Percentiles rank a stretch among this genome's conserved stretches.
phyloP scores from a whole-genome alignment of 53 echinoderm and acorn worm species.

The Actinopyga echinites region DNA sequence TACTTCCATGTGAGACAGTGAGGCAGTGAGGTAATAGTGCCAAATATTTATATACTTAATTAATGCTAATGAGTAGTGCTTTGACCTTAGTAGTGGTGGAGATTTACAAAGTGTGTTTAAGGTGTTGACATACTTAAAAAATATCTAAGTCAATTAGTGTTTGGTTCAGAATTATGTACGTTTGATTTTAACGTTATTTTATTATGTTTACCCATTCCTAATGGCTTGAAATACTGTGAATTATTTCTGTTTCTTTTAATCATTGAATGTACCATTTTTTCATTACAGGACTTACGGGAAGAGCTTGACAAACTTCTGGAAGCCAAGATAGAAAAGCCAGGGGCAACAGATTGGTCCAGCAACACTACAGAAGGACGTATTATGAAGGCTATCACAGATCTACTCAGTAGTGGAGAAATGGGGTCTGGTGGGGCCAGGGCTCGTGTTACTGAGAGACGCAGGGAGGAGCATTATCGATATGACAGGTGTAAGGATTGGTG shows the following conservation, averaged over 20 bases:
- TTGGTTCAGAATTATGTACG: too few species aligned
- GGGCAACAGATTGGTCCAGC: conserved; percentile 83
- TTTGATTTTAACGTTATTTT: neutral
- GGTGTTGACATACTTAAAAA: too few species aligned
- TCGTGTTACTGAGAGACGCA: neutral
- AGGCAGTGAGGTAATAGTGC: too few species aligned
- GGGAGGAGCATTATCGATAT: neutral
- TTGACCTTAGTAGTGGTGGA: too few species aligned
- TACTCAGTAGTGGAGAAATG: conserved; percentile 55
- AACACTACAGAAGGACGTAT: conserved; percentile 76
- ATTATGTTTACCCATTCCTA: neutral
- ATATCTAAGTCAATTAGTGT: too few species aligned
- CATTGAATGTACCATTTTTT: neutral
- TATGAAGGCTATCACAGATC: conserved; percentile 88
- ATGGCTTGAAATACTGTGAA: neutral
- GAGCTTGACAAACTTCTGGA: conserved; percentile 87
- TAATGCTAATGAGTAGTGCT: too few species aligned
- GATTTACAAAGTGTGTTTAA: too few species aligned
- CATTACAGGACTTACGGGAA: conserved; percentile 66
- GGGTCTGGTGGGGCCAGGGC: neutral
- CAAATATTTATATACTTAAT: too few species aligned
- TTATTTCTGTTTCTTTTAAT: neutral
- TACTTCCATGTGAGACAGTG: too few species aligned
- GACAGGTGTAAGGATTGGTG: neutral
- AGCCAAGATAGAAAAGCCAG: conserved; percentile 82